Percentiles rank a stretch among this genome's conserved stretches.
phyloP scores from a whole-genome alignment of 2,888 invertebrate species.

The Frankliniella intonsa region DNA sequence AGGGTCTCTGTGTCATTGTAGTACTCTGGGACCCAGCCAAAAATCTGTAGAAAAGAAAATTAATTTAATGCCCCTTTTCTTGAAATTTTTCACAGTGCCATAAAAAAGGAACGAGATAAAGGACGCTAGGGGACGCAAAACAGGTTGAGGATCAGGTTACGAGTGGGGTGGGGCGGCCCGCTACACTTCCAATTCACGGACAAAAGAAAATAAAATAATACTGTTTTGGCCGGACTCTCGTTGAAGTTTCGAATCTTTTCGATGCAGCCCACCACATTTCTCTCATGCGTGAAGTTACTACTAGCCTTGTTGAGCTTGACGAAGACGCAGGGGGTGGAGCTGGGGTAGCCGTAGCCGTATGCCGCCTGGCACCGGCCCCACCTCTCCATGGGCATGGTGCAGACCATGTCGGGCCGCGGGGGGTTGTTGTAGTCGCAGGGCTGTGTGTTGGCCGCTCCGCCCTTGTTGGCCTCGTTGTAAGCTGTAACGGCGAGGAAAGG shows the following conservation, averaged over 20 bases:
- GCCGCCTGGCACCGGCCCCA: conserved; percentile 53
- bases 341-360: conserved; percentile 61
- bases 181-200: too few species aligned
- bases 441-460: conserved; percentile 51
- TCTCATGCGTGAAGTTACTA: conserved; percentile 27
- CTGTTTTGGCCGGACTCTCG: too few species aligned
- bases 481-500: conserved; percentile 40
- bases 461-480: conserved; percentile 47
- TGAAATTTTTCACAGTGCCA: too few species aligned
- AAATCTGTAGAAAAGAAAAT: conserved; percentile 54
- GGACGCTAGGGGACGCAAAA: too few species aligned
- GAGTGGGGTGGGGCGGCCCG: not conserved
- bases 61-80: not conserved
- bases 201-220: too few species aligned
- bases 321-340: conserved; percentile 75
- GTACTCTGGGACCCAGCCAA: conserved; percentile 64
- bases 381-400: conserved; percentile 49
- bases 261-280: too few species aligned
- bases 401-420: conserved; percentile 51
- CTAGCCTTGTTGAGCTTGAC: conserved; percentile 77
- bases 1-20: conserved; percentile 53
- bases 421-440: conserved; percentile 53
- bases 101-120: too few species aligned
- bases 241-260: too few species aligned
- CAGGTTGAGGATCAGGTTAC: too few species aligned